A percentile compares a stretch with the other conserved stretches of the same genome.
phyloP scores from a whole-genome alignment of 2,113 vertebrate genomes.

The Mesoclemmys tuberculata region DNA sequence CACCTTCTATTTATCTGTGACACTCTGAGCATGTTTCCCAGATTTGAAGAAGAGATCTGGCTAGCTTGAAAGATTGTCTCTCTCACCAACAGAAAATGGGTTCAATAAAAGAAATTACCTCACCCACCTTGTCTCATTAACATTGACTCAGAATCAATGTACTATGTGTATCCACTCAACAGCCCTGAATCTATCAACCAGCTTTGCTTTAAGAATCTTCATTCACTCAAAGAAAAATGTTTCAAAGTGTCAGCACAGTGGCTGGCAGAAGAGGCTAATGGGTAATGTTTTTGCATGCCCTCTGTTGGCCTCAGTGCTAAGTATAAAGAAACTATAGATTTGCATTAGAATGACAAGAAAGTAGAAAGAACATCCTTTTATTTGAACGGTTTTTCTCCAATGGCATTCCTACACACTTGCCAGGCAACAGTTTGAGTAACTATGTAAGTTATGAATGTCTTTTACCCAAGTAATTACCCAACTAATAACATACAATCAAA shows the following conservation, averaged over 20 bases:
- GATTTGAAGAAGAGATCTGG: background rate
- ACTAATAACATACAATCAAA: slow-evolving; percentile 57
- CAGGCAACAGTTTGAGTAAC: slow-evolving; percentile 9
- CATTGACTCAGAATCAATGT: background rate
- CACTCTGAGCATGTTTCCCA: background rate
- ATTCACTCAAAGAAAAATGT: background rate
- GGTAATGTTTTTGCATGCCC: background rate
- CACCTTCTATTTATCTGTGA: background rate
- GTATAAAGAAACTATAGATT: background rate
- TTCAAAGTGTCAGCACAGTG: background rate
- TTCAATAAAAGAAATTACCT: background rate
- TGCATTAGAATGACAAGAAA: slow-evolving; percentile 4
- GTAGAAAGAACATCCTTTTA: background rate
- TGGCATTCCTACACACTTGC: slow-evolving; percentile 31
- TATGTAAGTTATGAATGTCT: slow-evolving; percentile 44
- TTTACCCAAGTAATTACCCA: slow-evolving; percentile 71
- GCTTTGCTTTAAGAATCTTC: background rate
- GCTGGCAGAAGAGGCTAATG: background rate
- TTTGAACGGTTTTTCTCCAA: background rate
- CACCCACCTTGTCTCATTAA: background rate
- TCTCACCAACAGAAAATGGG: background rate
- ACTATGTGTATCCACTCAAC: background rate
- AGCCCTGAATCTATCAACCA: background rate
- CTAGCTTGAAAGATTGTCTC: background rate
- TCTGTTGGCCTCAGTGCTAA: background rate